Base-by-base conservation (phyloP, 2,797 vertebrate species). In the Molossus molossus region DNA sequence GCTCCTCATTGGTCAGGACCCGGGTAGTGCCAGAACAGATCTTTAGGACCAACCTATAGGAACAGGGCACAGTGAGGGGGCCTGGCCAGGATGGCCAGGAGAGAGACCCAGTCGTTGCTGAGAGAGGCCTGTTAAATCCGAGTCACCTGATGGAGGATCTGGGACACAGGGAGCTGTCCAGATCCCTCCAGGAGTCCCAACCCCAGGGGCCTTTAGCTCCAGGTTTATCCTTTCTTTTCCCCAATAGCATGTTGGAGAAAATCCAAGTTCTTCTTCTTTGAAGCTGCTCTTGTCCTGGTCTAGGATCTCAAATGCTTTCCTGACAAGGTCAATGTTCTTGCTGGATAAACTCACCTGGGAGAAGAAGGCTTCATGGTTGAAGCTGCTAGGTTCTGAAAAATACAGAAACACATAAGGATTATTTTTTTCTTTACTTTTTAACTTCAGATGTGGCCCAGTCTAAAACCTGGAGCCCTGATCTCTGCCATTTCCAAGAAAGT, bases 231-330 rank as follows among this genome's bases (percentile, higher is more conserved):
- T 21, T 5, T 11, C 29, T 10, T 12, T 15, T 9, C 1, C 33
- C 53, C 37, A 45, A 21, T 45, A 65, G 12, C 40, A 50, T 37
- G 23, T 48, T 2, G 29, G 85, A 53, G 91, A 53, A 25, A n/a
- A 96, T 98, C 98, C 98, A 96, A 99, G 98, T 95, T 99, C 99
- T 0, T 99, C 99, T 0, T 99, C 98, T 96, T 99, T 98, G 97
- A 96, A 99, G 90, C 98, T 98, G 40, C 98, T 99, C 95, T 98
- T 98, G 97, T 99, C 99, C 96, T 98, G 98, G 97, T 99, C 99
- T 96, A 99, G 97, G 94, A 99, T 99, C 96, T 97, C 98, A 94
- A 99, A 99, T 80, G 99, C 98, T 94, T 92, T 98, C 98, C 98
- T 98, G 85, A 98, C 98, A 85, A 98, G 98, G 37, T 97, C 96